Evolutionary conservation across 2,888 invertebrate species (phyloP).

Genomic region (Dryadula phaetusa): DNA sequence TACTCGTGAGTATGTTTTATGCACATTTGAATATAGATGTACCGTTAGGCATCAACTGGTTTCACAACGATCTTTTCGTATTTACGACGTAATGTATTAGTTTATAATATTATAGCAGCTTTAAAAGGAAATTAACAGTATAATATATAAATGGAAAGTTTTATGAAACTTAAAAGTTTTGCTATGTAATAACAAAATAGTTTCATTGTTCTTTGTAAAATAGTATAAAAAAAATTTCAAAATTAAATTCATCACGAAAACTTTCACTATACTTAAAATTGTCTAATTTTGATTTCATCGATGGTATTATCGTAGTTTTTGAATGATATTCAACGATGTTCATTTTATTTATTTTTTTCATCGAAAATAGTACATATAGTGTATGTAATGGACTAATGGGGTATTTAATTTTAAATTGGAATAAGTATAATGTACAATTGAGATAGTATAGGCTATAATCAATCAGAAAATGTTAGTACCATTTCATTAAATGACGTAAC

Average conservation of each 20-base stretch:
- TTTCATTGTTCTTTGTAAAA: background rate
- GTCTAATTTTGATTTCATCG: background rate
- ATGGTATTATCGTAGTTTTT: background rate
- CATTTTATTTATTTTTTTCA: no score
- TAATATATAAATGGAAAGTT: background rate
- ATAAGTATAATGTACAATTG: no score
- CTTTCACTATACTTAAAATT: background rate
- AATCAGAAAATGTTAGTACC: no score
- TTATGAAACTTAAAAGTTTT: background rate
- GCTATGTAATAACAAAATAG: background rate
- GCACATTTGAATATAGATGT: background rate
- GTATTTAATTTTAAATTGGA: no score
- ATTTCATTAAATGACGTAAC: no score
- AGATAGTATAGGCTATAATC: no score
- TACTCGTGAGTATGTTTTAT: background rate
- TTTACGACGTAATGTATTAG: background rate
- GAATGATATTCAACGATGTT: no score
- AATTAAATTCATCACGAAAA: background rate
- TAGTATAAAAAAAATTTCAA: background rate
- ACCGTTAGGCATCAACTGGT: constrained; percentile 4
- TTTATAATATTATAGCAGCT: background rate
- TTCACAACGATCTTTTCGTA: constrained; percentile 2
- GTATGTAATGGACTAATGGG: no score
- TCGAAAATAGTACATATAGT: no score
- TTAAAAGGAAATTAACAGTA: no score